phyloP scores from a whole-genome alignment of 2,113 vertebrate species.

The Barbus barbus region DNA sequence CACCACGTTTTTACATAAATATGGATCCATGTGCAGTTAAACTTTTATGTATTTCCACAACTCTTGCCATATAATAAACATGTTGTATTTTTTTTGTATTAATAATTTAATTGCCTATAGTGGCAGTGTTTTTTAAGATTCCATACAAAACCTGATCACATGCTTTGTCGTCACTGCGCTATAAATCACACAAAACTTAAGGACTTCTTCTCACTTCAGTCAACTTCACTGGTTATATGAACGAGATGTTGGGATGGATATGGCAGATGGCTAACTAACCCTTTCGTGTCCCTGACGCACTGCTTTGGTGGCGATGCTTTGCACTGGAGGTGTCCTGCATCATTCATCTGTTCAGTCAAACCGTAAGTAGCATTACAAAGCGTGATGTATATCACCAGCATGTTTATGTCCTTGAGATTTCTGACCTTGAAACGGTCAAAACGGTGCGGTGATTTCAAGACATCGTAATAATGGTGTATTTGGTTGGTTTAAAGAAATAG shows the following conservation, averaged over 20 bases:
- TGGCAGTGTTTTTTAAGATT: not conserved
- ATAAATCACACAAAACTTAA: not conserved
- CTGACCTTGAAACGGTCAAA: constrained; percentile 5
- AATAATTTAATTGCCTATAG: not conserved
- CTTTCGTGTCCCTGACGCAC: constrained; percentile 32
- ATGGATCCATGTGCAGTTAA: not conserved
- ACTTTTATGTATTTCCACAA: not conserved
- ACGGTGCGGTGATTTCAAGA: constrained; percentile 4
- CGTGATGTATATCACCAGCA: not conserved
- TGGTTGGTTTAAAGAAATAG: not conserved
- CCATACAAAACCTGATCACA: not conserved
- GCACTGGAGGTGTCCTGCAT: constrained; percentile 19
- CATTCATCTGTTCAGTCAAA: constrained; percentile 26
- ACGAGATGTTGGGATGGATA: not conserved
- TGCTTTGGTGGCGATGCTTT: constrained; percentile 23
- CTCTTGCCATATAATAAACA: not conserved
- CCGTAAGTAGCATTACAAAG: constrained; percentile 31
- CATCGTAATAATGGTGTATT: not conserved
- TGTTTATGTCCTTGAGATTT: not conserved
- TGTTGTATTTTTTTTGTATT: not conserved
- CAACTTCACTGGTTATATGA: constrained; percentile 29
- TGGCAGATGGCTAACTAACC: constrained; percentile 29
- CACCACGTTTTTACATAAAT: no score
- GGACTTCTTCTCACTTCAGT: not conserved
- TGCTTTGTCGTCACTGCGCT: not conserved